These are phyloP conservation scores for Cryptophagus acutangulus DNA, from an alignment of 2,888 invertebrate genomes.

Conservation along the genomic window DNA sequence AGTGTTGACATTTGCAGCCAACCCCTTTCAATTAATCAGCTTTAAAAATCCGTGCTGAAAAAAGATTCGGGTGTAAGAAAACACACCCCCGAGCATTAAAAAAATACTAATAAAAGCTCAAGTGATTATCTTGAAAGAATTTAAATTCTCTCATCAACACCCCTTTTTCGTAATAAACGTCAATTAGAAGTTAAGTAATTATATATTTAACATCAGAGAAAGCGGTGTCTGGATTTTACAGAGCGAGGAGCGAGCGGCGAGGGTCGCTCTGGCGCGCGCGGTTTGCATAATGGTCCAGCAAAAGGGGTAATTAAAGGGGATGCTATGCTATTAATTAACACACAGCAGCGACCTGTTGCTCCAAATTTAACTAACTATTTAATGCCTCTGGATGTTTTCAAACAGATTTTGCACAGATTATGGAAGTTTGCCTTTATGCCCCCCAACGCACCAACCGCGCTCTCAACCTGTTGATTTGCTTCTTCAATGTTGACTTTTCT, in stretches of 20 bases:
- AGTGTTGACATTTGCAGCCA: conserved; percentile 36
- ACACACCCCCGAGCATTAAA: no score
- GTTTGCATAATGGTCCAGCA: conserved; percentile 49
- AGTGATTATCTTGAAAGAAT: conserved; percentile 42
- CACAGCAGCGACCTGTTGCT: conserved; percentile 43
- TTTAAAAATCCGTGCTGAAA: conserved; percentile 40
- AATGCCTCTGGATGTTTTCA: conserved; percentile 27
- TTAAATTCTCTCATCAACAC: conserved; percentile 45
- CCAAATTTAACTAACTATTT: conserved; percentile 29
- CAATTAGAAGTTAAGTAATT: conserved; percentile 47
- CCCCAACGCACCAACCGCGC: no score
- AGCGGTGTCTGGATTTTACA: conserved; percentile 15
- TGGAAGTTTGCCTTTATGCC: no score
- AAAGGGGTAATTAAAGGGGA: conserved; percentile 50
- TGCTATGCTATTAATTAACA: conserved; percentile 48
- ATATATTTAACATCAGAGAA: conserved; percentile 42
- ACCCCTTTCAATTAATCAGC: conserved; percentile 45
- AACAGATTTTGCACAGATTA: no score
- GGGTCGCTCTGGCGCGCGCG: conserved; percentile 22
- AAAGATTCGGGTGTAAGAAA: conserved; percentile 40
- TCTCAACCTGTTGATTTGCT: conserved; percentile 15
- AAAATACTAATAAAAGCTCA: no score
- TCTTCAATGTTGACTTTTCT: no score
- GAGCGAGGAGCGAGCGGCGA: conserved; percentile 20
- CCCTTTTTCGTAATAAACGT: conserved; percentile 48